A percentile compares a stretch with the other conserved stretches of the same genome.
Evolutionary conservation across 2,113 vertebrate species (phyloP).

Genomic region (Stomatorhinus ivindoensis): DNA sequence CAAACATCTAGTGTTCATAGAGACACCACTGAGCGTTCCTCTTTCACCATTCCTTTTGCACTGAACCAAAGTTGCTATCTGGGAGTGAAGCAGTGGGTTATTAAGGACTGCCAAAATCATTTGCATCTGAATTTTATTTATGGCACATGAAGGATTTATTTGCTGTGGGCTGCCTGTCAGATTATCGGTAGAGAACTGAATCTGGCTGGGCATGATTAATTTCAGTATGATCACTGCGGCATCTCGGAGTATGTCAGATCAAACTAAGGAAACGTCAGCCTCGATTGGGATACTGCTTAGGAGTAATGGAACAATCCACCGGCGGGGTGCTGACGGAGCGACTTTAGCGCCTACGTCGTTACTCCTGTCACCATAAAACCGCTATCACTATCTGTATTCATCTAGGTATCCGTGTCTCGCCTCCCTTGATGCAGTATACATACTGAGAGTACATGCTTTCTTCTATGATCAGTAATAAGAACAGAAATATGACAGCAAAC

Average conservation of each 20-base stretch:
- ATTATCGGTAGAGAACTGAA: not conserved
- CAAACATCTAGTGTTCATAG: not conserved
- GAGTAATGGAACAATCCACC: not conserved
- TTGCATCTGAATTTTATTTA: slow-evolving; percentile 6
- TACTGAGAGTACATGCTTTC: not conserved
- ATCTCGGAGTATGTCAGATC: not conserved
- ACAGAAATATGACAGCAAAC: not conserved
- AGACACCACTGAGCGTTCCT: not conserved
- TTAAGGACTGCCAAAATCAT: slow-evolving; percentile 4
- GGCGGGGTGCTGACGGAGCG: not conserved
- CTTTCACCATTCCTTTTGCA: not conserved
- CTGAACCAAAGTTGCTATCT: not conserved
- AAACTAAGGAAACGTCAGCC: not conserved
- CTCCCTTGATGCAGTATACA: not conserved
- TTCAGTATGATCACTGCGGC: not conserved
- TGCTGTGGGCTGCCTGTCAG: slow-evolving; percentile 2
- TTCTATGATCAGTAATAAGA: not conserved
- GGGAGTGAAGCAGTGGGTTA: not conserved
- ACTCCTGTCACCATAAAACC: not conserved
- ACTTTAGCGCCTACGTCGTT: not conserved
- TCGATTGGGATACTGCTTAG: not conserved
- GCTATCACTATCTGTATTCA: not conserved
- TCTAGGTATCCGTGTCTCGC: not conserved
- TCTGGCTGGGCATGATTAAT: slow-evolving; percentile 21
- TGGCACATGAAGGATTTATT: not conserved